Evolutionary conservation across 2,113 vertebrate species (phyloP).

Genomic region (Sphaerodactylus townsendi): DNA sequence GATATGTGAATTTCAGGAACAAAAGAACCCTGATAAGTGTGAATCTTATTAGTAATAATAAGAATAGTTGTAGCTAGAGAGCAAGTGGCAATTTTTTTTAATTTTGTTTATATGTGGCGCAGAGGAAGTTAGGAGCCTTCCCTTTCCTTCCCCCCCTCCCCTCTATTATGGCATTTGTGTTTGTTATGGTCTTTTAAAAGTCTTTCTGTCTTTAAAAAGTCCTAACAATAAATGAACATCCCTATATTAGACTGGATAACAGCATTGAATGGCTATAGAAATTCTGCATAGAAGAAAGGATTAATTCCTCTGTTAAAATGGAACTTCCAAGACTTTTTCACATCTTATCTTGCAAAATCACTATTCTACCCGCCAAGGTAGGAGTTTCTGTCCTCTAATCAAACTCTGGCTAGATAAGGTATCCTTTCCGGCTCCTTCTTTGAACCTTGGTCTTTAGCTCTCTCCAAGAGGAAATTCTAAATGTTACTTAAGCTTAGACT

Average conservation of each 20-base stretch:
- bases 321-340: slow-evolving; percentile 48
- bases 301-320: background rate
- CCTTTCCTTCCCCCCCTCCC: too few species aligned
- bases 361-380: slow-evolving; percentile 59
- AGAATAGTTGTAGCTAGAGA: too few species aligned
- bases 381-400: slow-evolving; percentile 62
- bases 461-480: slow-evolving; percentile 59
- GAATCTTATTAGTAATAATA: too few species aligned
- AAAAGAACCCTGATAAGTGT: too few species aligned
- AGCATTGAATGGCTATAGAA: slow-evolving; percentile 20
- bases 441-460: slow-evolving; percentile 62
- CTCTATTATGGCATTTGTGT: too few species aligned
- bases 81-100: too few species aligned
- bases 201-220: too few species aligned
- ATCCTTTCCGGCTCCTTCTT: slow-evolving; percentile 62
- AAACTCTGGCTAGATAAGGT: slow-evolving; percentile 58
- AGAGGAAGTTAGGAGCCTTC: too few species aligned
- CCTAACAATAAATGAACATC: too few species aligned
- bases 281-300: background rate
- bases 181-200: too few species aligned
- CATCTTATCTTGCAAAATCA: slow-evolving; percentile 53
- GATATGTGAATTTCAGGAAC: too few species aligned
- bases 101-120: too few species aligned
- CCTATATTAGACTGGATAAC: slow-evolving; percentile 29
- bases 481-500: slow-evolving; percentile 67